These are phyloP conservation scores for Temnothorax rugatulus DNA, from an alignment of 2,888 invertebrate species.

Conservation along the genomic window DNA sequence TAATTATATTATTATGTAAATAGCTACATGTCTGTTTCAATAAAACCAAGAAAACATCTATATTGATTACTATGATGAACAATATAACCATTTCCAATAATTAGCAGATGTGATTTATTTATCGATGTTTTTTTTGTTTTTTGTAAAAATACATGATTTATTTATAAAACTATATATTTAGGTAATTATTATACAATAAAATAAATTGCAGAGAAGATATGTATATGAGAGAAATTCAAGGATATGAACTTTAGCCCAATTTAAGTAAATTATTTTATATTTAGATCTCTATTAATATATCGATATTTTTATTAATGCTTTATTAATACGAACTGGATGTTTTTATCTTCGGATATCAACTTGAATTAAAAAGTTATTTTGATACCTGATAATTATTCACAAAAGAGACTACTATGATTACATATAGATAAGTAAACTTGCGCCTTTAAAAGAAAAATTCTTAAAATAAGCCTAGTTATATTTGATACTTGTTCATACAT, in stretches of 20 bases:
- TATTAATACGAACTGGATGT: no score
- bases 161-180: not conserved
- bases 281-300: constrained; percentile 4
- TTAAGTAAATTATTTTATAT: constrained; percentile 18
- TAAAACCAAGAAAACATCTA: not conserved
- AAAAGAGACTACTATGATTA: no score
- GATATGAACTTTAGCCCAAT: constrained; percentile 6
- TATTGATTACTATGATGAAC: not conserved
- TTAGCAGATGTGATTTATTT: constrained; percentile 27
- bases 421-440: no score
- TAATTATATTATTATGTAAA: constrained; percentile 35
- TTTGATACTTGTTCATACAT: no score
- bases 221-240: not conserved
- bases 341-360: no score
- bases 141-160: not conserved
- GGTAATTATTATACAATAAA: constrained; percentile 9
- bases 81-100: constrained; percentile 14
- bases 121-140: not conserved
- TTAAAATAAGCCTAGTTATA: no score
- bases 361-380: no score
- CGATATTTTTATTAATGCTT: not conserved
- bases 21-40: constrained; percentile 28
- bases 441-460: no score
- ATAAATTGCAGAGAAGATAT: not conserved
- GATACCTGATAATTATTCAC: no score